Evolutionary conservation across 2,113 vertebrate genomes (phyloP).

Genomic region (Formicarius rufipectus): DNA sequence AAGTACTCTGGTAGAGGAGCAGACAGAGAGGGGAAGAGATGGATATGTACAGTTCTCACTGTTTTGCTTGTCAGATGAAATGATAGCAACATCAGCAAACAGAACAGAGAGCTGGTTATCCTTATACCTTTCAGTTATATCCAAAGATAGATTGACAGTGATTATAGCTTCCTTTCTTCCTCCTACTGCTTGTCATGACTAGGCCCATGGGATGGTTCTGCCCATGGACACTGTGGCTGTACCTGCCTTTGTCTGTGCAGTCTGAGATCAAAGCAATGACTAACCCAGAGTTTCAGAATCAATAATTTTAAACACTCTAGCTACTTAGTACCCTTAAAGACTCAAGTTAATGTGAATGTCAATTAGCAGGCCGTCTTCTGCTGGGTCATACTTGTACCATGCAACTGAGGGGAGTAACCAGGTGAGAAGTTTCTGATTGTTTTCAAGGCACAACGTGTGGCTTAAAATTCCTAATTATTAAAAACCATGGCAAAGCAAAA

Average conservation of each 20-base stretch:
- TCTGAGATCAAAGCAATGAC: neutral
- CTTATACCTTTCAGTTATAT: neutral
- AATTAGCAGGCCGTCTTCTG: no score
- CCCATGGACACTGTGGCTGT: neutral
- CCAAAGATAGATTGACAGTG: neutral
- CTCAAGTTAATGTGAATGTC: no score
- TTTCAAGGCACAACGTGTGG: neutral
- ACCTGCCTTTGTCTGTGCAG: neutral
- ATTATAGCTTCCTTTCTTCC: neutral
- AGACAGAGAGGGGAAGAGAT: rapidly evolving
- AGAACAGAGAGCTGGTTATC: neutral
- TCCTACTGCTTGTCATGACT: neutral
- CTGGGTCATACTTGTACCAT: neutral
- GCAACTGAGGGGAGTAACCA: neutral
- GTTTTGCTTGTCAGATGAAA: neutral
- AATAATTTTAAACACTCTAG: neutral
- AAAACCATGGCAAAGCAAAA: neutral
- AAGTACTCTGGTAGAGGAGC: rapidly evolving
- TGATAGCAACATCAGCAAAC: neutral
- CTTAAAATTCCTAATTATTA: neutral
- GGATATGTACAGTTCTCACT: neutral
- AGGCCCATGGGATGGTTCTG: neutral
- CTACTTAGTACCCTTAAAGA: neutral
- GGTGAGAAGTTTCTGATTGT: neutral
- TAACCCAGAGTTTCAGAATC: neutral